Percentiles rank a stretch among this genome's conserved stretches.
phyloP scores from a whole-genome alignment of 2,888 invertebrate species.

The Aphodius sticticus region DNA sequence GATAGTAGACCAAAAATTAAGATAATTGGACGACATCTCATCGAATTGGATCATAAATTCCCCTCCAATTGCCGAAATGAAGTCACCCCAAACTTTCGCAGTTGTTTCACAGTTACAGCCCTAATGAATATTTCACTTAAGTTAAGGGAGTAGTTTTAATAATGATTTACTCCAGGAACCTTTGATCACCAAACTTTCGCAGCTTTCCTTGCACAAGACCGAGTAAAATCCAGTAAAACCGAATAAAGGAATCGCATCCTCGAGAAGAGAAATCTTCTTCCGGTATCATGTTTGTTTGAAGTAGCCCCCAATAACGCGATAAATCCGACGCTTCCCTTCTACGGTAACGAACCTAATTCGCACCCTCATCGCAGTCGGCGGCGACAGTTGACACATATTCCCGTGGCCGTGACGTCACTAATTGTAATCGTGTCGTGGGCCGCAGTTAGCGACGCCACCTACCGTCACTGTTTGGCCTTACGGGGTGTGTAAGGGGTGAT shows the following conservation, averaged over 20 bases:
- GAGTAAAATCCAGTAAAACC: no score
- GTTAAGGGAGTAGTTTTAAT: not conserved
- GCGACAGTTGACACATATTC: constrained; percentile 49
- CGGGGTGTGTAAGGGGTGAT: constrained; percentile 38
- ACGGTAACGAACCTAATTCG: constrained; percentile 48
- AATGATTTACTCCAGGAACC: not conserved
- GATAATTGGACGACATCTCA: not conserved
- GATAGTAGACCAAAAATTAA: not conserved
- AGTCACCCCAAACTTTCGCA: not conserved
- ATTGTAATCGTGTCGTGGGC: constrained; percentile 46
- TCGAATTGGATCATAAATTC: not conserved
- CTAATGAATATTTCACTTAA: not conserved
- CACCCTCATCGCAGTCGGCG: constrained; percentile 40
- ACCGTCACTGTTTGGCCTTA: not conserved
- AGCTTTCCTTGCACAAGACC: not conserved
- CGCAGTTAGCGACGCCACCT: not conserved
- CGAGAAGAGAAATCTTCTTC: not conserved
- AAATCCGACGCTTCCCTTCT: constrained; percentile 43
- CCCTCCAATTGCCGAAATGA: not conserved
- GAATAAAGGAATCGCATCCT: not conserved
- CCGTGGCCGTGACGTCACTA: constrained; percentile 47
- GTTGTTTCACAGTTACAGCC: not conserved
- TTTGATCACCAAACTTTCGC: not conserved
- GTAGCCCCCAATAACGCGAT: constrained; percentile 47
- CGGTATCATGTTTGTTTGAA: constrained; percentile 45